Base-by-base conservation (phyloP, 1,140 invertebrate genomes). In the Ptiloglossa arizonensis region DNA sequence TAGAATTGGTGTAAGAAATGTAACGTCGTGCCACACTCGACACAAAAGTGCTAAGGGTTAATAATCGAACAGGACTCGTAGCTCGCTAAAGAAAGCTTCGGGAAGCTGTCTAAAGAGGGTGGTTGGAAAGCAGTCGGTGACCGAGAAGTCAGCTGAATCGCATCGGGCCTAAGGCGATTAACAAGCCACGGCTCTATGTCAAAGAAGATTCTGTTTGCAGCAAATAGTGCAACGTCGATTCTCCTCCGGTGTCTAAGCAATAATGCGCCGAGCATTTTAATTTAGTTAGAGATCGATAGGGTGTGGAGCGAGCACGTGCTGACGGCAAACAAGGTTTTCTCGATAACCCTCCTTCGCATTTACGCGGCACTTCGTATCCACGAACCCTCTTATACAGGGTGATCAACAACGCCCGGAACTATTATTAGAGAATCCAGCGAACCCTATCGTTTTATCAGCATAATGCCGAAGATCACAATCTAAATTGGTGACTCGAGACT, bases 221-320 rank as follows among this genome's bases (percentile, higher is more conserved):
- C n/a, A 29, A 38, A 35, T 62, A 46, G 22, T 22, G 46, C 15
- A 17, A 48, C 32, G 32, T 68, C 19, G 48, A 27, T 50, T 68
- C 68, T 56, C 29, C 13, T 59, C 13, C 59, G 3, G 15, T 9
- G 56, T 11, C 52, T 67, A 71, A 73, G 81, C 24, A 57, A 64
- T 59, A 44, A 41, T 62, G 69, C 64, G 24, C 27, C 27, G 66
- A 50, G 66, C 59, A 73, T 78, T 81, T 83, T 83, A 81, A 82
- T 87, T 86, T 86, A 67, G 77, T 80, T 74, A 70, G 63, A 73
- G 57, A 73, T 52, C 68, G 70, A 83, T 67, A 72, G 67, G 68
- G 50, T 83, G 78, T 57, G 68, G 69, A 79, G 78, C 46, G 41
- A 60, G 82, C 80, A 82, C 72, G 60, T 79, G 79, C 63, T 69